A percentile compares a stretch with the other conserved stretches of the same genome.
Conservation (phyloP, 2,888 invertebrate species). For the Cyclophora albipunctata region DNA sequence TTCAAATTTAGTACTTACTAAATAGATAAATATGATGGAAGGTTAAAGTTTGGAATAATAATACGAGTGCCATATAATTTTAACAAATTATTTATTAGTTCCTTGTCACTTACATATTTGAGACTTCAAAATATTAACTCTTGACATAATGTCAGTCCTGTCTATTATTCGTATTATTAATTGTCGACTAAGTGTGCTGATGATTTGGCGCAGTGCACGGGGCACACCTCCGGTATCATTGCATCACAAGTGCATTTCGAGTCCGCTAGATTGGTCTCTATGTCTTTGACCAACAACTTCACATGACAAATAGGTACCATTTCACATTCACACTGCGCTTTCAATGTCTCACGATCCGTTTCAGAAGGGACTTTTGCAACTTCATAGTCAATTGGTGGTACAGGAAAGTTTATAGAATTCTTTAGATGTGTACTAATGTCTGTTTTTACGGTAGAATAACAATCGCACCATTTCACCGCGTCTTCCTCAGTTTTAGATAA, state of each 20-base stretch:
- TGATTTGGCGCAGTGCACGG: constrained; percentile 37
- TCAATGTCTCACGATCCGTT: no score
- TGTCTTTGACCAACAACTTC: constrained; percentile 60
- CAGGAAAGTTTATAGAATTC: constrained; percentile 31
- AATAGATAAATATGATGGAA: no score
- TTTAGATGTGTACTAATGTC: constrained; percentile 1
- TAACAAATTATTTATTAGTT: no score
- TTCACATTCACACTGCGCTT: constrained; percentile 41
- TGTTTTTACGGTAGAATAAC: constrained; percentile 9
- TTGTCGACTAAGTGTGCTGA: no score
- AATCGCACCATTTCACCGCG: constrained; percentile 26
- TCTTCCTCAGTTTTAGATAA: constrained; percentile 18
- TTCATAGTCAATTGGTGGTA: background rate
- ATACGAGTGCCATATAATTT: no score
- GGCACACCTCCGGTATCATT: constrained; percentile 47
- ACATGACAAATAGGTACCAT: constrained; percentile 63
- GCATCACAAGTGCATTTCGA: constrained; percentile 59
- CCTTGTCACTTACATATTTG: no score
- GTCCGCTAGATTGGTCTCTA: constrained; percentile 47
- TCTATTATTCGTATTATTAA: no score
- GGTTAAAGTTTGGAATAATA: no score
- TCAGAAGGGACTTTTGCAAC: no score
- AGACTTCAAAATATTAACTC: no score
- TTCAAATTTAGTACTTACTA: no score
- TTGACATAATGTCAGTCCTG: no score